These are phyloP conservation scores for Sycophila texana DNA, from an alignment of 2,888 invertebrate genomes.

Conservation along the genomic window DNA sequence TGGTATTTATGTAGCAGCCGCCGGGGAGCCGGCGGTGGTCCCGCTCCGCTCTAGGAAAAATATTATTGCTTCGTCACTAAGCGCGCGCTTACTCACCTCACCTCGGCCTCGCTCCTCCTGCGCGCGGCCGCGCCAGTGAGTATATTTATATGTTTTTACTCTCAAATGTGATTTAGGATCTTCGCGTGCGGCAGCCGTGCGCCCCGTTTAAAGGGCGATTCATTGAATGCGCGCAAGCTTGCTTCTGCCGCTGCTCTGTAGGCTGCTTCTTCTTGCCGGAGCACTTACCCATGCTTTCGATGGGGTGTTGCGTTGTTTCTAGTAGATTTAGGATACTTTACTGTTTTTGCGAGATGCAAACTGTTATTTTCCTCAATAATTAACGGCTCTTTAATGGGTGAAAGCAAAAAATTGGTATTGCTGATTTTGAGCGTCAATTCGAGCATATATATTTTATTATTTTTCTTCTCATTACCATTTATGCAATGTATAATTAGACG, in stretches of 20 bases:
- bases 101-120: background rate
- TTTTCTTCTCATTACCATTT: no score
- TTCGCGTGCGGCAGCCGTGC: conserved; percentile 7
- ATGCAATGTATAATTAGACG: no score
- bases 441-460: no score
- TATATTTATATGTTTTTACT: conserved; percentile 42
- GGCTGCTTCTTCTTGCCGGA: background rate
- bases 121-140: background rate
- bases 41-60: conserved; percentile 25
- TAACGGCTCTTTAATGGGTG: no score
- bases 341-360: background rate
- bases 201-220: background rate
- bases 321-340: background rate
- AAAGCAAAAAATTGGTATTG: no score
- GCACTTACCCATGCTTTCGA: background rate
- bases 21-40: background rate
- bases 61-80: conserved; percentile 55
- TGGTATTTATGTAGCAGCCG: conserved; percentile 54
- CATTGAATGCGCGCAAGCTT: no score
- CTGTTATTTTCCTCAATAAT: background rate
- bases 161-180: conserved; percentile 45
- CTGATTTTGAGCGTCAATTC: no score
- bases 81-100: conserved; percentile 38
- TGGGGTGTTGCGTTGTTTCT: background rate
- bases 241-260: background rate